Percentiles rank a stretch among this genome's conserved stretches.
These are phyloP conservation scores for Galeopterus variegatus DNA, from an alignment of 2,113 vertebrate genomes.

Conservation along the genomic window DNA sequence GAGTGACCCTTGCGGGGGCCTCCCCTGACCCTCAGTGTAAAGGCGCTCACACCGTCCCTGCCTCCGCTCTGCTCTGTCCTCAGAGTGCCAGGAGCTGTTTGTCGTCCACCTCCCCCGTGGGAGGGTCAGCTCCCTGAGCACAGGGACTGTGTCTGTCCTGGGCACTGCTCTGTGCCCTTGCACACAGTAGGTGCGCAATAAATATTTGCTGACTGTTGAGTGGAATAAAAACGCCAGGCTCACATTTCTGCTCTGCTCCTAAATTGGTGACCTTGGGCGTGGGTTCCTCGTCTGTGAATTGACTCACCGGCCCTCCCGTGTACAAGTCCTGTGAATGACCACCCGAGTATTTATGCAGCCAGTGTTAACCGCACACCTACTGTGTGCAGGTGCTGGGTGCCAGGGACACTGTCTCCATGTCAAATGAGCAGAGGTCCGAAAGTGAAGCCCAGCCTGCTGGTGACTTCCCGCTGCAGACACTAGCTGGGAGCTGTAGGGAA, in stretches of 20 bases:
- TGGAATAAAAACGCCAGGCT: not conserved
- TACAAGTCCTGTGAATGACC: fast-evolving
- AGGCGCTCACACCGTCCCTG: fast-evolving
- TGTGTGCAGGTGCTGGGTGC: not conserved
- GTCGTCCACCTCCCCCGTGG: fast-evolving
- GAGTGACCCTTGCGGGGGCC: not conserved
- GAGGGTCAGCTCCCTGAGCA: not conserved
- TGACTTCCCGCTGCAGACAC: not conserved
- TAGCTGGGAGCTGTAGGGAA: fast-evolving
- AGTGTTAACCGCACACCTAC: fast-evolving
- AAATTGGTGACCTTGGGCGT: fast-evolving
- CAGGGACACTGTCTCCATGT: fast-evolving
- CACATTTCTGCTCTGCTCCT: not conserved
- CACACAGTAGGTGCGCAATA: too few relatives aligned
- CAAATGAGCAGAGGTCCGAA: not conserved
- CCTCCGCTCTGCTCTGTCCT: not conserved
- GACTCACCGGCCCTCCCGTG: not conserved
- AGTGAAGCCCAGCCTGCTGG: fast-evolving
- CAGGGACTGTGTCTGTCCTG: not conserved
- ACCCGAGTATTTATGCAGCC: too few relatives aligned
- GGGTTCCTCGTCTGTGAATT: too few relatives aligned
- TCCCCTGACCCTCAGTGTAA: fast-evolving
- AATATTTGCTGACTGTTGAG: not conserved
- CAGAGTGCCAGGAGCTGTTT: not conserved
- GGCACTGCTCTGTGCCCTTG: not conserved